Evolutionary conservation across 2,797 vertebrate genomes (phyloP).

Genomic region (Tiaroga cobitis): DNA sequence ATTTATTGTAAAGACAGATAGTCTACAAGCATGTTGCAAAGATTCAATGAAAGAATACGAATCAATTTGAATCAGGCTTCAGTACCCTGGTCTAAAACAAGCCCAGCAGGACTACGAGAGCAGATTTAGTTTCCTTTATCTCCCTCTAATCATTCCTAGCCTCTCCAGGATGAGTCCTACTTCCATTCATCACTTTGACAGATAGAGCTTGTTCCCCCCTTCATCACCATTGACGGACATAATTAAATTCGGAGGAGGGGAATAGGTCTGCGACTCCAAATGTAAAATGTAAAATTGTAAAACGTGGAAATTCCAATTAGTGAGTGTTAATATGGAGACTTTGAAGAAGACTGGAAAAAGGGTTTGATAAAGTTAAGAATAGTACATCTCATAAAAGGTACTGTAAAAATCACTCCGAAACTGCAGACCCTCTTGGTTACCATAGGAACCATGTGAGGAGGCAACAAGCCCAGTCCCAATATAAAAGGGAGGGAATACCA

Average conservation of each 20-base stretch:
- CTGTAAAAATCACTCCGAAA: not conserved
- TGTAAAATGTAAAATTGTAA: constrained; percentile 21
- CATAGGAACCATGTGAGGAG: constrained; percentile 66
- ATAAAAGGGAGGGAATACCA: constrained; percentile 42
- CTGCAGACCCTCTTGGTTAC: constrained; percentile 55
- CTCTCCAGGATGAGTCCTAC: constrained; percentile 28
- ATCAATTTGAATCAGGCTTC: not conserved
- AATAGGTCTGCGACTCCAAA: constrained; percentile 4
- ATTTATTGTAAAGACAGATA: not conserved
- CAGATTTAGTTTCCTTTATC: constrained; percentile 23
- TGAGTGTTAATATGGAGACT: not conserved
- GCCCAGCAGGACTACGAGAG: not conserved
- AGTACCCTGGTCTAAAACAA: not conserved
- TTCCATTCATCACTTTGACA: constrained; percentile 42
- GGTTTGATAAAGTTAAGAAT: not conserved
- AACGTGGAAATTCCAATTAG: constrained; percentile 11
- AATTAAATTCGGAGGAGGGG: constrained; percentile 11
- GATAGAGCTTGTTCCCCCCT: constrained; percentile 2
- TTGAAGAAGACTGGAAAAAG: not conserved
- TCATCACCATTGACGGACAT: constrained; percentile 28
- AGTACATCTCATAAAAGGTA: not conserved
- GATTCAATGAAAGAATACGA: not conserved
- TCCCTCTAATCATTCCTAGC: constrained; percentile 5
- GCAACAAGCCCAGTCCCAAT: constrained; percentile 39
- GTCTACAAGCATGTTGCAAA: not conserved